A percentile compares a stretch with the other conserved stretches of the same genome.
Evolutionary conservation across 2,888 invertebrate genomes (phyloP).

Genomic region (Orchestes rusci): DNA sequence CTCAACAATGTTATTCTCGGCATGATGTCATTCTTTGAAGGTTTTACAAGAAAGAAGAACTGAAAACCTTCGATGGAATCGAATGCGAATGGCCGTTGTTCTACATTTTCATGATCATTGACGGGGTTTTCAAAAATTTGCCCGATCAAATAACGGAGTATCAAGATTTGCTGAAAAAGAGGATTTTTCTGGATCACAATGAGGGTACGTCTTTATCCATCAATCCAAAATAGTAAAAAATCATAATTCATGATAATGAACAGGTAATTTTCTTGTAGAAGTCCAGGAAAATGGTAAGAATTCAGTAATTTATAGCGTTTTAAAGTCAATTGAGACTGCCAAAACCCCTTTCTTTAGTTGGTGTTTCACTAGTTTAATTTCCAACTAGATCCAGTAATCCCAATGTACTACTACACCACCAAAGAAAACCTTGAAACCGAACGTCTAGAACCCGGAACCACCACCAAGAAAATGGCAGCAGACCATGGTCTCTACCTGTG

Average conservation of each 20-base stretch:
- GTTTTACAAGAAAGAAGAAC: slow-evolving; percentile 85
- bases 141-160: slow-evolving; percentile 91
- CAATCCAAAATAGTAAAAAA: neutral
- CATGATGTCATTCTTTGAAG: slow-evolving; percentile 35
- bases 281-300: neutral
- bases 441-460: slow-evolving; percentile 54
- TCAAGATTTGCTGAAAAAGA: slow-evolving; percentile 72
- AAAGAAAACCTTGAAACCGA: slow-evolving; percentile 67
- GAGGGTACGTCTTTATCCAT: slow-evolving; percentile 71
- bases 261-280: neutral
- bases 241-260: neutral
- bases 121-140: slow-evolving; percentile 82
- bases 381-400: slow-evolving; percentile 85
- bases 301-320: neutral
- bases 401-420: slow-evolving; percentile 88
- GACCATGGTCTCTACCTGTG: slow-evolving; percentile 73
- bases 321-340: slow-evolving; percentile 1
- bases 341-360: too few species aligned
- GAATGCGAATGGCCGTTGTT: slow-evolving; percentile 99
- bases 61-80: slow-evolving; percentile 90
- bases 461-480: slow-evolving; percentile 32
- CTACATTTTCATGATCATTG: slow-evolving; percentile 92
- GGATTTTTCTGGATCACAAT: slow-evolving; percentile 73
- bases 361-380: too few species aligned
- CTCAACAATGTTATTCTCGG: too few species aligned